Base-by-base conservation (phyloP, 2,888 invertebrate species). In the Ennomos erosarius region DNA sequence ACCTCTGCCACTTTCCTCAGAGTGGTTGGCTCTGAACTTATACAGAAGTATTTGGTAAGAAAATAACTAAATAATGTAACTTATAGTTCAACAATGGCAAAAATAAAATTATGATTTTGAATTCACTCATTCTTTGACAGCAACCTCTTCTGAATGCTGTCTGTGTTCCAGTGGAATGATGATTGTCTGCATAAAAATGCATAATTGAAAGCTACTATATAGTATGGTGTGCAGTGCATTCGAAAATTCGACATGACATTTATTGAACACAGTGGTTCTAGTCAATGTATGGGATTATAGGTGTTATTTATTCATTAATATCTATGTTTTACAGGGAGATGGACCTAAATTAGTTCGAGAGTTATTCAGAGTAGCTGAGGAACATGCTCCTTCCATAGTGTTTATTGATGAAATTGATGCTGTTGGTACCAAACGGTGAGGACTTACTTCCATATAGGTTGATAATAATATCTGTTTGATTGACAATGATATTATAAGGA, bases 381-480 rank as follows among this genome's bases (percentile, higher is more conserved):
- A 99, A 82, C 99, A 99, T 92, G 99, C 99, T 0, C 99, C 99
- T 0, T 99, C 99, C 1, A 99, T 99, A 87, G 99, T 99, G 10
- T 99, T 99, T 82, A 99, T 99, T 75, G 99, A 99, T 93, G 99
- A 99, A 94, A 99, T 99, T 76, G 99, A 99, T 93, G 99, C 99
- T 34, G 98, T 99, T 10, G 99, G 99, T 58, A 99, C 99, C 8
- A 99, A 99, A 91, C 95, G 99, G 84, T 93, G 82, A 79, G 57
- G 42, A 6, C 4, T 8, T 26, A 13, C 10, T 45, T 10, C 1
- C 9, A 5, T 26, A 26, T 26, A 26, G 26, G 3, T 26, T 26
- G 26, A 26, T 26, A 38, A 38, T 33, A 26, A 45, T 44, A 44
- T 6, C 37, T 13, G 43, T 45, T 38, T 37, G 35, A 35, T 54